These are phyloP conservation scores for Archips xylosteana DNA, from an alignment of 2,888 invertebrate species.

Conservation along the genomic window DNA sequence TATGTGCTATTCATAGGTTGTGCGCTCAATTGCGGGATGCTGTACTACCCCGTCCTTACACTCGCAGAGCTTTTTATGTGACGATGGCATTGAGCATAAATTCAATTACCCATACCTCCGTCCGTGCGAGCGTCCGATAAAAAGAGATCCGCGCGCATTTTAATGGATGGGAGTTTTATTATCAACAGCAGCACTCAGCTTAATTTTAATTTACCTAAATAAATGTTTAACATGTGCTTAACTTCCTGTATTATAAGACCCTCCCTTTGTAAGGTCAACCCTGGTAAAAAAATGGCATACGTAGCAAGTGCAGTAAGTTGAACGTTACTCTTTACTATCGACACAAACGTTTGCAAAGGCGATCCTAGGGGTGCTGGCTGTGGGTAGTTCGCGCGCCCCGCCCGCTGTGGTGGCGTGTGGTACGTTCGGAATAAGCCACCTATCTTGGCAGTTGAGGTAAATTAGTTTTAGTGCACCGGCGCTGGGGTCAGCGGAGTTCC, in stretches of 20 bases:
- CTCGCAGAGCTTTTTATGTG: too few relatives aligned
- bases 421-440: background rate
- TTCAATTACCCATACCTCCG: too few relatives aligned
- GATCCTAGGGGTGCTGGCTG: background rate
- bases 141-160: too few relatives aligned
- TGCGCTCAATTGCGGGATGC: too few relatives aligned
- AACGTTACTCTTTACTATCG: conserved; percentile 6
- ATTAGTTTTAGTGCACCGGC: conserved; percentile 41
- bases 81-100: too few relatives aligned
- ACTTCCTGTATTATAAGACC: background rate
- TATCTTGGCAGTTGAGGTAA: conserved; percentile 24
- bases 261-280: background rate
- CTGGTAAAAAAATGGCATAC: background rate
- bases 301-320: background rate
- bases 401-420: conserved; percentile 11
- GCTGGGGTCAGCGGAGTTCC: conserved; percentile 44
- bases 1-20: too few relatives aligned
- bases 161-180: background rate
- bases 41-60: too few relatives aligned
- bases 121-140: too few relatives aligned
- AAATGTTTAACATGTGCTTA: background rate
- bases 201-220: background rate
- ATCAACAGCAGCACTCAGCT: background rate
- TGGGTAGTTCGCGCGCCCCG: background rate
- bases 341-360: background rate